phyloP scores from a whole-genome alignment of 2,113 vertebrate genomes.

The Trochalopteron elliotii region DNA sequence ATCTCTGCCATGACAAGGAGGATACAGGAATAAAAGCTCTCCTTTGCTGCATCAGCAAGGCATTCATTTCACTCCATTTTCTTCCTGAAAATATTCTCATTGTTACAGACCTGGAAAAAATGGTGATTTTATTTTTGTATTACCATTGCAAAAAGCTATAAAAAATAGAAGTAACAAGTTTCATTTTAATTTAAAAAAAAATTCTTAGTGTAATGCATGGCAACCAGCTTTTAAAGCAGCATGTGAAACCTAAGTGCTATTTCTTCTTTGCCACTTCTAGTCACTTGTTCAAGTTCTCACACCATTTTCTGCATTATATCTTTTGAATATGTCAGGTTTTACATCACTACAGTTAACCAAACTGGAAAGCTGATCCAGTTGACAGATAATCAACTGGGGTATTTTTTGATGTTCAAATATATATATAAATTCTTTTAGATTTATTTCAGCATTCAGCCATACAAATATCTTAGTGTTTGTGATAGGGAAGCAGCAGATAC shows the following conservation, averaged over 20 bases:
- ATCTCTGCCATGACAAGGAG: neutral
- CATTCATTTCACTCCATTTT: neutral
- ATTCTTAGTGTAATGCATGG: neutral
- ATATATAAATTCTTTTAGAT: neutral
- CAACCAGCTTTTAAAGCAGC: neutral
- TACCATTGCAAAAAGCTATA: neutral
- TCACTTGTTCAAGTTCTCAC: neutral
- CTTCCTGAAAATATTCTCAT: neutral
- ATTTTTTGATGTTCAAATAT: neutral
- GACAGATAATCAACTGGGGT: neutral
- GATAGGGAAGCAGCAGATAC: neutral
- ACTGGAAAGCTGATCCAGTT: neutral
- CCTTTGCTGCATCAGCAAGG: neutral
- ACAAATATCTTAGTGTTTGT: neutral
- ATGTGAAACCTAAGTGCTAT: neutral
- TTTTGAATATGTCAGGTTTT: neutral
- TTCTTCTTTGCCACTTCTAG: neutral
- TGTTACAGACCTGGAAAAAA: neutral
- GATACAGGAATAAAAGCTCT: neutral
- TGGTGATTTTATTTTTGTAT: neutral
- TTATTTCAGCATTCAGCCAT: neutral
- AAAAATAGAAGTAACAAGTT: neutral
- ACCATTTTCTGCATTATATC: neutral
- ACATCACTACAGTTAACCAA: neutral
- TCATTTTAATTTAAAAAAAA: neutral